phyloP scores from a whole-genome alignment of 2,888 invertebrate genomes.

The Malachius bipustulatus region DNA sequence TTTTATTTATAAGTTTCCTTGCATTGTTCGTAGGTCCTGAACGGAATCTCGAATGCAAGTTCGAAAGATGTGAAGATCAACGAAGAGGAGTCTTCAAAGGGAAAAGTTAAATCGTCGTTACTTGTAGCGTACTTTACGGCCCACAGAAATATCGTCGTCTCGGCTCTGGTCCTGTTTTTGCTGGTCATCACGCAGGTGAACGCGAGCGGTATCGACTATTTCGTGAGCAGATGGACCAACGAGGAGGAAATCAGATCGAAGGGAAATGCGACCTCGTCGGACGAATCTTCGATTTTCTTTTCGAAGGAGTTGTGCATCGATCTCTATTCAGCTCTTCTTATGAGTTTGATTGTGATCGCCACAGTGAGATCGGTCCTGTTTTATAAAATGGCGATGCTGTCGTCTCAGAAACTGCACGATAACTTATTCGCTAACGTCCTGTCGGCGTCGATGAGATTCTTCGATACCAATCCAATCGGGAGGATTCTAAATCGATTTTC shows the following conservation, averaged over 20 bases:
- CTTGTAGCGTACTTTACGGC: slow-evolving; percentile 20
- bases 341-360: neutral
- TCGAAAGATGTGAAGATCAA: no score
- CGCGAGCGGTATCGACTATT: neutral
- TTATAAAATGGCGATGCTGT: neutral
- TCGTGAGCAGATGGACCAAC: neutral
- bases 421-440: neutral
- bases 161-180: slow-evolving; percentile 17
- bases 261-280: neutral
- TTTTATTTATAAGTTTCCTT: no score
- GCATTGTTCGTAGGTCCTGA: no score
- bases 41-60: no score
- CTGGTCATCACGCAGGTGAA: slow-evolving; percentile 18
- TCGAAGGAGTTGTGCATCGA: neutral
- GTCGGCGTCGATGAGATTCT: neutral
- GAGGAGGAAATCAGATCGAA: neutral
- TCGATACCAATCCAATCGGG: neutral
- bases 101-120: slow-evolving; percentile 2
- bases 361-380: neutral
- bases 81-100: slow-evolving; percentile 7
- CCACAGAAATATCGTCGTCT: slow-evolving; percentile 18
- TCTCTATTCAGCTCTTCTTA: neutral
- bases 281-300: slow-evolving; percentile 4
- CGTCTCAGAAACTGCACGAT: neutral
- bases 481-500: neutral